Percentiles rank a stretch among this genome's conserved stretches.
phyloP scores from a whole-genome alignment of 2,797 vertebrate genomes.

The Diceros bicornis region DNA sequence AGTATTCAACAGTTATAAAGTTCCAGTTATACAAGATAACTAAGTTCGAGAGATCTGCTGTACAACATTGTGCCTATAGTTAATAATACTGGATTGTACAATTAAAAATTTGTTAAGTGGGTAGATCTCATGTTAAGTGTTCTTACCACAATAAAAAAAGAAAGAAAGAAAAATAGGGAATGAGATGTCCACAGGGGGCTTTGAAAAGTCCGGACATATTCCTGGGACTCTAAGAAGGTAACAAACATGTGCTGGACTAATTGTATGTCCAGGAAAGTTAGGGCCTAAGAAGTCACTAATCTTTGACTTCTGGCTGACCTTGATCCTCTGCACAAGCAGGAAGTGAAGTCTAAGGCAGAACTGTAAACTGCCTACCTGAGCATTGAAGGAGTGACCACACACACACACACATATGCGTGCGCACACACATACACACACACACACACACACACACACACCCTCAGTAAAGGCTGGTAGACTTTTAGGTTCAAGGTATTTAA shows the following conservation, averaged over 20 bases:
- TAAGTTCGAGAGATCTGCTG: not conserved
- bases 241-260: not conserved
- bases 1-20: not conserved
- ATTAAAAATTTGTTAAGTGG: not conserved
- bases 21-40: not conserved
- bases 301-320: not conserved
- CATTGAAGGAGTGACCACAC: not conserved
- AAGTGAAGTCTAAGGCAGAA: not conserved
- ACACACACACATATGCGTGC: not conserved
- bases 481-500: conserved; percentile 10
- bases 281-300: not conserved
- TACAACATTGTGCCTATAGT: not conserved
- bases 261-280: not conserved
- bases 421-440: not conserved
- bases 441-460: not conserved
- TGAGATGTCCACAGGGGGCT: not conserved
- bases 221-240: conserved; percentile 39
- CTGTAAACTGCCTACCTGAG: not conserved
- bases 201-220: conserved; percentile 32
- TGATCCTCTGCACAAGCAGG: not conserved
- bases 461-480: not conserved
- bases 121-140: not conserved
- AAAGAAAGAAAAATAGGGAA: not conserved
- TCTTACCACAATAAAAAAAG: not conserved
- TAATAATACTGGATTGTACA: not conserved